A percentile compares a stretch with the other conserved stretches of the same genome.
Conservation (phyloP, 92 coral and sea anemone species). For the Siderastrea siderea region DNA sequence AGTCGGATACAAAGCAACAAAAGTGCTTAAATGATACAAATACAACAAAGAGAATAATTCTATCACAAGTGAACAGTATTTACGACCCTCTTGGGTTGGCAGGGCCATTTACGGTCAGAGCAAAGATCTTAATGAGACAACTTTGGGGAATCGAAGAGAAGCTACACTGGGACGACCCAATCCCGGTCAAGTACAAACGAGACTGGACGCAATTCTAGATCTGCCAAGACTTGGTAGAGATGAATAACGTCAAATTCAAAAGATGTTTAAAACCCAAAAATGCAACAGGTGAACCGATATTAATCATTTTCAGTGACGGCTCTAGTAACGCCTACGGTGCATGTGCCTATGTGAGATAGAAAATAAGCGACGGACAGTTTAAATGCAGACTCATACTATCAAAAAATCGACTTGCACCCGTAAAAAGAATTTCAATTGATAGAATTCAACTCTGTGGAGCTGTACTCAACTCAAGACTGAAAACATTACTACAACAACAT, state of each 20-base stretch:
- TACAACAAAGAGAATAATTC: conserved; percentile 35
- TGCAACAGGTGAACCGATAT: too few species aligned
- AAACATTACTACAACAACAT: conserved; percentile 45
- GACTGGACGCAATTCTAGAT: conserved; percentile 25
- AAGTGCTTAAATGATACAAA: conserved; percentile 63
- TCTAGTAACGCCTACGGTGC: too few species aligned
- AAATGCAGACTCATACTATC: conserved; percentile 52
- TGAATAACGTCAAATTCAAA: too few species aligned
- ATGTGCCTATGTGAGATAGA: too few species aligned
- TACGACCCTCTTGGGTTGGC: too few species aligned
- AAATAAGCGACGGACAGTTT: conserved; percentile 22
- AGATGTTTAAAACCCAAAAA: too few species aligned
- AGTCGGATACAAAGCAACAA: conserved; percentile 46
- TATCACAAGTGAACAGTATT: too few species aligned
- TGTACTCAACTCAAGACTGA: conserved; percentile 55
- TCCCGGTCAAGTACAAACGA: background rate
- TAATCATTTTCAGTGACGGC: too few species aligned
- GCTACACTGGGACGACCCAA: too few species aligned
- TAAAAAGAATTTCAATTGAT: conserved; percentile 67
- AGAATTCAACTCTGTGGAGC: conserved; percentile 72
- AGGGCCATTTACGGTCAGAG: too few species aligned
- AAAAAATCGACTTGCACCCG: conserved; percentile 71
- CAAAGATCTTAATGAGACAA: too few species aligned
- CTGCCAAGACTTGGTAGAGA: conserved; percentile 25
- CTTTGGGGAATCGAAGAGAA: too few species aligned